A percentile compares a stretch with the other conserved stretches of the same genome.
phyloP scores from a whole-genome alignment of 2,888 invertebrate species.

The Eucriotettix oculatus region DNA sequence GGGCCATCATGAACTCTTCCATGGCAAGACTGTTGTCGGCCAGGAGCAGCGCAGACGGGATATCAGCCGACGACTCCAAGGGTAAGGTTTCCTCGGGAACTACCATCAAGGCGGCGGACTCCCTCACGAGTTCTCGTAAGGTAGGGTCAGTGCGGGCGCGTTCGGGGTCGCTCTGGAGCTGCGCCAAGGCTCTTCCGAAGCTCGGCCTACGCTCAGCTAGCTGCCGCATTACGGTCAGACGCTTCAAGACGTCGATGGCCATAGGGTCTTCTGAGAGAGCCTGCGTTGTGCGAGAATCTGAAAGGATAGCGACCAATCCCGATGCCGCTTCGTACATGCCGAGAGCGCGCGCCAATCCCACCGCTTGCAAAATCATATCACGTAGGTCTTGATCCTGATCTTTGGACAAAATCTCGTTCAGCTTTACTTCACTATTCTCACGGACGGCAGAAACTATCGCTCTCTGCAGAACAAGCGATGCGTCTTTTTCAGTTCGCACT shows the following conservation, averaged over 20 bases:
- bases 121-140: slow-evolving; percentile 49
- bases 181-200: slow-evolving; percentile 40
- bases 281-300: slow-evolving; percentile 37
- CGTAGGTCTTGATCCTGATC: slow-evolving; percentile 24
- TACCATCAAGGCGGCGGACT: slow-evolving; percentile 54
- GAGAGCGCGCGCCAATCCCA: slow-evolving; percentile 49
- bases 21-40: slow-evolving; percentile 57
- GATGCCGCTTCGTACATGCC: slow-evolving; percentile 46
- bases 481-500: slow-evolving; percentile 42
- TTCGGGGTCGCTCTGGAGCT: slow-evolving; percentile 47
- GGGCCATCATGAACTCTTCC: slow-evolving; percentile 47
- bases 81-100: slow-evolving; percentile 39
- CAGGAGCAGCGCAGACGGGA: slow-evolving; percentile 49
- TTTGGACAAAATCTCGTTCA: slow-evolving; percentile 22
- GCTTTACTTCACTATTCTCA: slow-evolving; percentile 40
- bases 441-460: slow-evolving; percentile 48
- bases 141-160: slow-evolving; percentile 50
- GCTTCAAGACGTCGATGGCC: slow-evolving; percentile 47
- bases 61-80: slow-evolving; percentile 45
- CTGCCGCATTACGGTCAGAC: slow-evolving; percentile 52
- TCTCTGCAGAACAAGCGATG: slow-evolving; percentile 45
- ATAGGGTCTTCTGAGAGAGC: slow-evolving; percentile 39
- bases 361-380: slow-evolving; percentile 42
- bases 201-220: slow-evolving; percentile 48
- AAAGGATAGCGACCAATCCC: slow-evolving; percentile 33